phyloP scores from a whole-genome alignment of 2,113 vertebrate genomes.

The Halichoerus grypus region DNA sequence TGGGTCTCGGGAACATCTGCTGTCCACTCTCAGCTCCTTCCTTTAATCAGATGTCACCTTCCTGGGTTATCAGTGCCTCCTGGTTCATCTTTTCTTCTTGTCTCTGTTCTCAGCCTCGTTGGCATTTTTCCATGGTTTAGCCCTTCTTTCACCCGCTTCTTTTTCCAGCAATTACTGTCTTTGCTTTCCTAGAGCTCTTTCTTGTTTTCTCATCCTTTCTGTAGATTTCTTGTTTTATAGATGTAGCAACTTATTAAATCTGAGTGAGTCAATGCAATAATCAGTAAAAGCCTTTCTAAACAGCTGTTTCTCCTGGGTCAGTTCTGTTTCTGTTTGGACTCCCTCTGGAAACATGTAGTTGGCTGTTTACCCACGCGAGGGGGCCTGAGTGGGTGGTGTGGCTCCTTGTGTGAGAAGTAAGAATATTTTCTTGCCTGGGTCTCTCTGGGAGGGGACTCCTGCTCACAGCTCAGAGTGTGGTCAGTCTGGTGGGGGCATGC shows the following conservation, averaged over 20 bases:
- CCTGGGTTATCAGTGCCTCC: fast-evolving
- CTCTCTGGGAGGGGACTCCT: neutral
- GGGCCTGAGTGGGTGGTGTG: neutral
- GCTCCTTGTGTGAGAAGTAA: neutral
- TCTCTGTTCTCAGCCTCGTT: neutral
- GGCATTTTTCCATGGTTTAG: fast-evolving
- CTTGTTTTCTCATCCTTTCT: neutral
- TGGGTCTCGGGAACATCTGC: neutral
- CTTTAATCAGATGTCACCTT: fast-evolving
- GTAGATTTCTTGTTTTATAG: neutral
- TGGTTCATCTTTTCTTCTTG: fast-evolving
- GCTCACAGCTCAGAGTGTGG: neutral
- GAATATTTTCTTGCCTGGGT: neutral
- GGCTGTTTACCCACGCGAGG: neutral
- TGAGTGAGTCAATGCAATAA: neutral
- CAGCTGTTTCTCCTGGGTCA: neutral
- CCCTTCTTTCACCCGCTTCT: neutral
- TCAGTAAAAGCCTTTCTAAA: too few species aligned
- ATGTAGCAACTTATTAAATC: neutral
- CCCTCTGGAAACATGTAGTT: neutral
- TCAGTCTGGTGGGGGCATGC: neutral
- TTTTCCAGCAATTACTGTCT: neutral
- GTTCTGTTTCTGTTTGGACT: neutral
- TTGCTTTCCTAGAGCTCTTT: neutral
- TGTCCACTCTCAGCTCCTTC: neutral